phyloP scores from a whole-genome alignment of 1,140 invertebrate species.

The Laupala kohalensis region DNA sequence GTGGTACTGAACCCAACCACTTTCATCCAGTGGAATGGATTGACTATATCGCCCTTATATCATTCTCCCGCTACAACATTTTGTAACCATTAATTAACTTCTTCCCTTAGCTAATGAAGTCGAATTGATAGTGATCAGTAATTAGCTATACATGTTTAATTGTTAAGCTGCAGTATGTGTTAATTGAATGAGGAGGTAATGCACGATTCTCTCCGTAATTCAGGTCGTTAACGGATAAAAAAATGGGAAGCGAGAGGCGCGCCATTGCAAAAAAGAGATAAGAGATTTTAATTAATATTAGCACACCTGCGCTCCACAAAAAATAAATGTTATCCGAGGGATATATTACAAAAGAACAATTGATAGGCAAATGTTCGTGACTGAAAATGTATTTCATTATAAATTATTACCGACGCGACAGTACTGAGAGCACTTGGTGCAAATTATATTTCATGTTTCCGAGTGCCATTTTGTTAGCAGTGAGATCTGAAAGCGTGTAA shows the following conservation, averaged over 20 bases:
- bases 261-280: not conserved
- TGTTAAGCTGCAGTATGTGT: not conserved
- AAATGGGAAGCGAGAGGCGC: not conserved
- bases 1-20: too few relatives aligned
- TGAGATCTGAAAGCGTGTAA: too few relatives aligned
- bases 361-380: not conserved
- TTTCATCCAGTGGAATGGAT: not conserved
- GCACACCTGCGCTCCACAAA: not conserved
- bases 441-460: too few relatives aligned
- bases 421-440: too few relatives aligned
- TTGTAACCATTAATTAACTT: not conserved
- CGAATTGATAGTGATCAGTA: not conserved
- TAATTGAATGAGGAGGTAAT: not conserved
- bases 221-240: not conserved
- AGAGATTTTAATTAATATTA: not conserved
- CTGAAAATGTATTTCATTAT: not conserved
- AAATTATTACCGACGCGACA: too few relatives aligned
- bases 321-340: not conserved
- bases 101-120: not conserved
- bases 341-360: not conserved
- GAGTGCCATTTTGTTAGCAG: too few relatives aligned
- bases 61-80: not conserved
- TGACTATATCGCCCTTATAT: not conserved
- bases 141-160: not conserved
- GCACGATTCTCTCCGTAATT: not conserved